These are phyloP conservation scores for Pyrgus malvae DNA, from an alignment of 2,888 invertebrate species.

Conservation along the genomic window DNA sequence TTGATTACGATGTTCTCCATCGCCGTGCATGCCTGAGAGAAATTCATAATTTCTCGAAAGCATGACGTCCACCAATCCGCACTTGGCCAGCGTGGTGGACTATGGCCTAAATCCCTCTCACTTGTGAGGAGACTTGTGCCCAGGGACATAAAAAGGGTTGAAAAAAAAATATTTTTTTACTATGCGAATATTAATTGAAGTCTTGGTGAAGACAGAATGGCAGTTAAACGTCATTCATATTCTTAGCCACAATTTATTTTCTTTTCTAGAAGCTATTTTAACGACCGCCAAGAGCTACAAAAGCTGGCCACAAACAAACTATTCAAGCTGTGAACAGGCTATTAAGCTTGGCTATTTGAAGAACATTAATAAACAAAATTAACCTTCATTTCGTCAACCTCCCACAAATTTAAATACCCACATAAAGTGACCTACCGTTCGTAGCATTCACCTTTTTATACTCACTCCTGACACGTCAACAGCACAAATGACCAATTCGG, in stretches of 20 bases:
- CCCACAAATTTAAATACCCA: too few species aligned
- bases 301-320: slow-evolving; percentile 8
- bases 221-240: neutral
- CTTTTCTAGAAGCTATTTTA: slow-evolving; percentile 39
- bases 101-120: too few species aligned
- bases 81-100: too few species aligned
- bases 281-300: slow-evolving; percentile 16
- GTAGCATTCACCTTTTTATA: slow-evolving; percentile 33
- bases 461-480: slow-evolving; percentile 38
- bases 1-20: too few species aligned
- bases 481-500: slow-evolving; percentile 53
- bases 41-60: too few species aligned
- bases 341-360: slow-evolving; percentile 2
- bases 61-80: too few species aligned
- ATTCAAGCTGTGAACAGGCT: slow-evolving; percentile 8
- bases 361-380: slow-evolving; percentile 1
- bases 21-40: too few species aligned
- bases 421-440: slow-evolving; percentile 27
- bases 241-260: slow-evolving; percentile 32
- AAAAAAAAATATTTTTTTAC: too few species aligned
- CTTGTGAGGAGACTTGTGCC: too few species aligned
- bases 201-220: neutral
- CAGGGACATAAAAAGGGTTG: too few species aligned
- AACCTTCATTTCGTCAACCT: neutral
- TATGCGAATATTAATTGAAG: too few species aligned